Evolutionary conservation across 2,888 invertebrate genomes (phyloP).

Genomic region (Xanthorhoe spadicearia): DNA sequence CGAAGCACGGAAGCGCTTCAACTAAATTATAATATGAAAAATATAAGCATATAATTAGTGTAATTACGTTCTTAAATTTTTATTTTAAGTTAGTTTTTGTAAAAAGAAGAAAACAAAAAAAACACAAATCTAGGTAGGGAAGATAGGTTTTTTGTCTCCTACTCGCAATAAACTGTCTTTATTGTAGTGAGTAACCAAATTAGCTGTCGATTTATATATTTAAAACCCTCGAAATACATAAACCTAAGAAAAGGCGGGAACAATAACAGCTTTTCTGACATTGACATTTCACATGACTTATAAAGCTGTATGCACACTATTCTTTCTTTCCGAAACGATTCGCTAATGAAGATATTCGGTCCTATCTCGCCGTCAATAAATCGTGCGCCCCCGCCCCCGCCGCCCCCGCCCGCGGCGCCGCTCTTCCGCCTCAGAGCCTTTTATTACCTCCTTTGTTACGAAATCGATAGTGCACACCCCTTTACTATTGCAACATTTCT

Average conservation of each 20-base stretch:
- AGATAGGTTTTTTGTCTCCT: no score
- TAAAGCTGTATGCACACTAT: slow-evolving; percentile 26
- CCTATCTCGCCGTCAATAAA: slow-evolving; percentile 72
- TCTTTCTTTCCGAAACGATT: slow-evolving; percentile 52
- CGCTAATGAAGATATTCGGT: slow-evolving; percentile 77
- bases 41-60: no score
- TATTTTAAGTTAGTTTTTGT: no score
- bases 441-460: slow-evolving; percentile 45
- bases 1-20: no score
- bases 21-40: no score
- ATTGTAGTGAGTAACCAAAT: no score
- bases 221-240: no score
- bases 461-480: slow-evolving; percentile 44
- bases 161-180: no score
- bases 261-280: neutral
- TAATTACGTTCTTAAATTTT: no score
- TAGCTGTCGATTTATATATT: no score
- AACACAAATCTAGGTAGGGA: no score
- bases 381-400: slow-evolving; percentile 54
- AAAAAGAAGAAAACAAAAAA: no score
- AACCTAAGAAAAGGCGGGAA: neutral
- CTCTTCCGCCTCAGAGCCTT: slow-evolving; percentile 47
- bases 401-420: slow-evolving; percentile 54
- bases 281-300: neutral
- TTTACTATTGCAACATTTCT: slow-evolving; percentile 10